A percentile compares a stretch with the other conserved stretches of the same genome.
These are phyloP conservation scores for Drosophila lacicola DNA, from an alignment of 2,888 invertebrate species.

Conservation along the genomic window DNA sequence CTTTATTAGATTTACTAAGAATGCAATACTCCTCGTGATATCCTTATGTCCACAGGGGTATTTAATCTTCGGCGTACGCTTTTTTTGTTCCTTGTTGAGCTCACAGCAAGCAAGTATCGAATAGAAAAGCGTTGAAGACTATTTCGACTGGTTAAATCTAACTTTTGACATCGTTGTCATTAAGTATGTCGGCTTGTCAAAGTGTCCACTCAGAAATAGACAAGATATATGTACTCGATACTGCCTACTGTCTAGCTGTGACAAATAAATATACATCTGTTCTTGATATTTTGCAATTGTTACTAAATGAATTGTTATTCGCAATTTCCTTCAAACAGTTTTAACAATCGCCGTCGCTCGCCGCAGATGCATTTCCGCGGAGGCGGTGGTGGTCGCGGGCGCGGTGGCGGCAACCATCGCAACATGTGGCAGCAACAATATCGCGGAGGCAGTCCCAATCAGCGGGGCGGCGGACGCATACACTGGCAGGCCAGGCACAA, in stretches of 20 bases:
- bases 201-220: too few relatives aligned
- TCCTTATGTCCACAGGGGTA: too few relatives aligned
- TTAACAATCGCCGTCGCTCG: constrained; percentile 82
- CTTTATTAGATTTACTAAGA: too few relatives aligned
- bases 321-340: constrained; percentile 59
- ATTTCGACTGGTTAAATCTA: too few relatives aligned
- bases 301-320: constrained; percentile 6
- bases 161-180: too few relatives aligned
- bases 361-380: constrained; percentile 75
- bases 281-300: not conserved
- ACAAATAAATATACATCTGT: not conserved
- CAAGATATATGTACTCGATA: constrained; percentile 5
- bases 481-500: constrained; percentile 82
- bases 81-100: too few relatives aligned
- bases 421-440: constrained; percentile 68
- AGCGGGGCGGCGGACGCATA: constrained; percentile 74
- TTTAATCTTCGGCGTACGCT: too few relatives aligned
- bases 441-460: constrained; percentile 74
- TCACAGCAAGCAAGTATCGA: too few relatives aligned
- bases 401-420: constrained; percentile 69
- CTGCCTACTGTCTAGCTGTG: not conserved
- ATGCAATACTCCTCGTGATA: too few relatives aligned
- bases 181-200: too few relatives aligned
- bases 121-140: too few relatives aligned
- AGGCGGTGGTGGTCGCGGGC: constrained; percentile 68